Evolutionary conservation across 2,888 invertebrate genomes (phyloP).

Genomic region (Eristalis pertinax): DNA sequence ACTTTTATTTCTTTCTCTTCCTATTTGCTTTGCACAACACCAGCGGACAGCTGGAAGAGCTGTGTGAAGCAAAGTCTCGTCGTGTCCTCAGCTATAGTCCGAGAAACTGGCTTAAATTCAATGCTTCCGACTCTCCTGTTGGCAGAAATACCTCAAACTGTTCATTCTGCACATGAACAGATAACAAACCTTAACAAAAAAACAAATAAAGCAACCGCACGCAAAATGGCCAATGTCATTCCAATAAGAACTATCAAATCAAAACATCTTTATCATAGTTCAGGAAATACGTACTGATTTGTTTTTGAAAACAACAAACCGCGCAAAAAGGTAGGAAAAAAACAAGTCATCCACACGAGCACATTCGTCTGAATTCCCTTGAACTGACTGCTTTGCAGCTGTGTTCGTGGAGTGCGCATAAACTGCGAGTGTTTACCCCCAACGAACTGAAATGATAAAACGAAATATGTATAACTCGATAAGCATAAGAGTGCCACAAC

Average conservation of each 20-base stretch:
- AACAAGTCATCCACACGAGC: background rate
- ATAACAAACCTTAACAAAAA: too few relatives aligned
- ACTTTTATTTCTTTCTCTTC: too few relatives aligned
- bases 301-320: slow-evolving; percentile 5
- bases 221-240: background rate
- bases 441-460: slow-evolving; percentile 33
- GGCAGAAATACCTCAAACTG: too few relatives aligned
- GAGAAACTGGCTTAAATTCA: too few relatives aligned
- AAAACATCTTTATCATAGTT: background rate
- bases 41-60: too few relatives aligned
- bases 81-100: too few relatives aligned
- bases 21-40: too few relatives aligned
- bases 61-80: too few relatives aligned
- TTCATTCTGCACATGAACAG: too few relatives aligned
- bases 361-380: background rate
- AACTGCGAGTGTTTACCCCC: slow-evolving; percentile 25
- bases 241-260: background rate
- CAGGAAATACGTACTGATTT: background rate
- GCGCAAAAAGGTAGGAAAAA: background rate
- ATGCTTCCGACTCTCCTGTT: too few relatives aligned
- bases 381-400: background rate
- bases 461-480: background rate
- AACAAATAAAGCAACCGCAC: too few relatives aligned
- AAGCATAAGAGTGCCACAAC: background rate
- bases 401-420: background rate